Evolutionary conservation across 2,113 vertebrate genomes (phyloP).

Genomic region (Phalacrocorax pelagicus): DNA sequence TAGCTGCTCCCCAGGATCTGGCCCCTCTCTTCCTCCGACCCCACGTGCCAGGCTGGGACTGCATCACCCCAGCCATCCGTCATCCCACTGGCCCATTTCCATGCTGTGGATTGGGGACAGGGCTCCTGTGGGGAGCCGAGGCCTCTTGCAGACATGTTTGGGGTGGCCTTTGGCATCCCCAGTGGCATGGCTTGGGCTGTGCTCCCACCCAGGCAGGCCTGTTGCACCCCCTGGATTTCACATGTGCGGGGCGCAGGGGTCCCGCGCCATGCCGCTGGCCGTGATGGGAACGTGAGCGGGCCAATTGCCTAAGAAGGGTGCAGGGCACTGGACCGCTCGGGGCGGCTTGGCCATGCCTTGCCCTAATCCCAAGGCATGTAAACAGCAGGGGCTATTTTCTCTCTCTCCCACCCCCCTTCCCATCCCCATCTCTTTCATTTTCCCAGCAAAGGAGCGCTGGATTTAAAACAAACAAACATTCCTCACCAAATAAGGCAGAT

Average conservation of each 20-base stretch:
- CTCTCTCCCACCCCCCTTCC: neutral
- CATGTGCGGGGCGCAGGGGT: neutral
- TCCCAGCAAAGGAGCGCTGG: constrained; percentile 37
- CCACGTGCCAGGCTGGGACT: neutral
- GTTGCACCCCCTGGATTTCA: neutral
- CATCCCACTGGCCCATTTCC: neutral
- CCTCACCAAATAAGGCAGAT: constrained; percentile 71
- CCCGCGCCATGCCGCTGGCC: fast-evolving
- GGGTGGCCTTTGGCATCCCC: neutral
- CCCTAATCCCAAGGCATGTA: constrained; percentile 44
- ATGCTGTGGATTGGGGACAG: neutral
- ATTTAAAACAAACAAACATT: constrained; percentile 55
- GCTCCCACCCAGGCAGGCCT: neutral
- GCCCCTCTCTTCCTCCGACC: neutral
- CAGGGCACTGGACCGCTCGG: neutral
- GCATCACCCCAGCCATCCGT: neutral
- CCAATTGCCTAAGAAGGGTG: neutral
- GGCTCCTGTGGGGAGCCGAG: neutral
- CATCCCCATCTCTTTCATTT: constrained; percentile 22
- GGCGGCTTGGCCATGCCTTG: neutral
- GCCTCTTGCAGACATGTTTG: neutral
- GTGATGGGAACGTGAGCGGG: fast-evolving
- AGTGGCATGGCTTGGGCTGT: neutral
- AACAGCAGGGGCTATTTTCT: constrained; percentile 44
- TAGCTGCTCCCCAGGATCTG: neutral